These are phyloP conservation scores for Bombylius discolor DNA, from an alignment of 2,888 invertebrate genomes.

Conservation along the genomic window DNA sequence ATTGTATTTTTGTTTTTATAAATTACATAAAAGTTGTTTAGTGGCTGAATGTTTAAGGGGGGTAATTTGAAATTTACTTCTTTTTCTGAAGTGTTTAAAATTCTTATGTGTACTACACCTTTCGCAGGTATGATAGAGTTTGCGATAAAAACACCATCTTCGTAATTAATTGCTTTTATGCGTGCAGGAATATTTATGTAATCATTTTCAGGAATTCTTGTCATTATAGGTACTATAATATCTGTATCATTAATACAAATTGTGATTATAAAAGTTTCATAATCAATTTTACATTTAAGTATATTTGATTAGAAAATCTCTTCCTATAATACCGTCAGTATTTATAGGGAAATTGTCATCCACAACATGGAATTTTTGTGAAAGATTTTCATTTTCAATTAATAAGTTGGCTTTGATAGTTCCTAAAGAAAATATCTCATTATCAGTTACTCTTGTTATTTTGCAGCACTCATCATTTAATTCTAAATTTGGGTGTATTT, in stretches of 20 bases:
- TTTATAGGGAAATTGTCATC: slow-evolving; percentile 2
- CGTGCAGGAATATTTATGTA: slow-evolving; percentile 3
- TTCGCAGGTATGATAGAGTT: neutral
- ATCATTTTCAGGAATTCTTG: neutral
- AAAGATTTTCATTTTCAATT: neutral
- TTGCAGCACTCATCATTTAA: neutral
- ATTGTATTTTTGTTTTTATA: too few species aligned
- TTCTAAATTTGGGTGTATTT: neutral
- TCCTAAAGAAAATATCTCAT: neutral
- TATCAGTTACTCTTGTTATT: neutral
- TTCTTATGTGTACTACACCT: slow-evolving; percentile 1
- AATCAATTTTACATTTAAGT: slow-evolving; percentile 4
- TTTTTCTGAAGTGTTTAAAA: too few species aligned
- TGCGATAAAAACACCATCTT: slow-evolving; percentile 1
- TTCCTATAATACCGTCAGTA: slow-evolving; percentile 3
- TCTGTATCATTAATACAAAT: neutral
- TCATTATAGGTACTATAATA: neutral
- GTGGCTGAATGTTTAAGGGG: too few species aligned
- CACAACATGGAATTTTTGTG: neutral
- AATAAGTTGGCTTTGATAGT: neutral
- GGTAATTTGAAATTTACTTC: too few species aligned
- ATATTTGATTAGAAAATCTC: neutral
- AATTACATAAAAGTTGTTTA: too few species aligned
- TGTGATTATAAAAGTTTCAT: slow-evolving; percentile 1
- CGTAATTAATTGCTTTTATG: neutral